Evolutionary conservation across 1,140 invertebrate genomes (phyloP).

Genomic region (Drosophila littoralis): DNA sequence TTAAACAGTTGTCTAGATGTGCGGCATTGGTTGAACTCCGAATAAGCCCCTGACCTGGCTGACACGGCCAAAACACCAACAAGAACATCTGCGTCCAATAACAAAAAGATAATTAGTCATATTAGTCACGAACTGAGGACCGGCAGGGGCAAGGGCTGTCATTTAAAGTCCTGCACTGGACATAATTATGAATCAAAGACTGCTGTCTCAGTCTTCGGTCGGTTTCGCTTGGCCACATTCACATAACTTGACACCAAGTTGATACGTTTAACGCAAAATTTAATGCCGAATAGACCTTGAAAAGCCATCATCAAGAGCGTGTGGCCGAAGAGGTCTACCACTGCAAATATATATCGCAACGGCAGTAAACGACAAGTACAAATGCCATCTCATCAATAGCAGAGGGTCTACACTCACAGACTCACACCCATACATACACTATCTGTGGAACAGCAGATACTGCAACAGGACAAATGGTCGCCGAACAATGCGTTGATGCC

Average conservation of each 20-base stretch:
- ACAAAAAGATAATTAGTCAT: not conserved
- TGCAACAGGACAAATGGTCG: too few species aligned
- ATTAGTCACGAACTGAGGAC: not conserved
- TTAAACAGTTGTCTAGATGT: slow-evolving; percentile 1
- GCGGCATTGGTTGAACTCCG: not conserved
- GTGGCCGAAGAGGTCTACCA: too few species aligned
- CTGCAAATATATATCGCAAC: too few species aligned
- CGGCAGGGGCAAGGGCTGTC: not conserved
- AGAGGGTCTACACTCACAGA: not conserved
- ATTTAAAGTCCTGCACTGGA: not conserved
- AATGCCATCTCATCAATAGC: slow-evolving; percentile 42
- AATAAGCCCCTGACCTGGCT: not conserved
- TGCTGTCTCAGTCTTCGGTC: not conserved
- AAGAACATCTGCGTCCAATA: not conserved
- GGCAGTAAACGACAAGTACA: not conserved
- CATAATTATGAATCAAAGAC: slow-evolving; percentile 9
- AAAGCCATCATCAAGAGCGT: too few species aligned
- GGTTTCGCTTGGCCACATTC: slow-evolving; percentile 55
- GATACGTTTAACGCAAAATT: slow-evolving; percentile 60
- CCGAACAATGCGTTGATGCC: slow-evolving; percentile 1
- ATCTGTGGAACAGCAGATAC: too few species aligned
- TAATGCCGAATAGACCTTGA: too few species aligned
- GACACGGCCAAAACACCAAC: not conserved
- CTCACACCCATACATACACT: slow-evolving; percentile 23
- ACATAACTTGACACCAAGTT: slow-evolving; percentile 76